A percentile compares a stretch with the other conserved stretches of the same genome.
These are phyloP conservation scores for Margarornis squamiger DNA, from an alignment of 2,797 vertebrate genomes.

Conservation along the genomic window DNA sequence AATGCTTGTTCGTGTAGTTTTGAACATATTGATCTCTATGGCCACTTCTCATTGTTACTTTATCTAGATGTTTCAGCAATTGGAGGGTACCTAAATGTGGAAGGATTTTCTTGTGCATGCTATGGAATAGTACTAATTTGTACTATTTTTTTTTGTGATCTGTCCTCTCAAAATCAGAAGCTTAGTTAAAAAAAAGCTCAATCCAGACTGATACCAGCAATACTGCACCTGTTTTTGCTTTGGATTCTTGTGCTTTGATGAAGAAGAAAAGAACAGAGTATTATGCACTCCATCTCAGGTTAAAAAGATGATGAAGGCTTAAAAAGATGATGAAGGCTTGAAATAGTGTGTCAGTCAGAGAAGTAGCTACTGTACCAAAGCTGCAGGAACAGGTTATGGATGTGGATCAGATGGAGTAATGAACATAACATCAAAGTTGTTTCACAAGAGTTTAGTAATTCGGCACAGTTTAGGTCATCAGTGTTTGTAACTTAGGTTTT, in stretches of 20 bases:
- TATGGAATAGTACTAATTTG: background rate
- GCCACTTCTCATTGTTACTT: background rate
- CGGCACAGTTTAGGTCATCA: background rate
- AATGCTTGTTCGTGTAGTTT: background rate
- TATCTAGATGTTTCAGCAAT: background rate
- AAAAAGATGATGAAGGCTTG: background rate
- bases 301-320: background rate
- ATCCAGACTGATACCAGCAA: background rate
- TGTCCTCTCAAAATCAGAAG: background rate
- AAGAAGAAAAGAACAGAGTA: conserved; percentile 20
- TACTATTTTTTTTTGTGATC: background rate
- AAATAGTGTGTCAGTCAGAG: background rate
- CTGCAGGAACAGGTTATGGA: background rate
- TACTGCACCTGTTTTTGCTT: conserved; percentile 1
- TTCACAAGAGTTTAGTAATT: background rate
- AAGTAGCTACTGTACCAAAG: background rate
- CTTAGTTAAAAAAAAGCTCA: background rate
- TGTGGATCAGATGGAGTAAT: background rate
- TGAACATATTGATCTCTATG: background rate
- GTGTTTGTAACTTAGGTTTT: background rate
- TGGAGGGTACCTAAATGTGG: background rate
- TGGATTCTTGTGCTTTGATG: conserved; percentile 1
- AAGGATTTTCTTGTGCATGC: background rate
- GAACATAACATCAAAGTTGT: background rate
- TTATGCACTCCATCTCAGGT: background rate